phyloP scores from a whole-genome alignment of 2,113 vertebrate species.

The Thinocorus orbignyianus region DNA sequence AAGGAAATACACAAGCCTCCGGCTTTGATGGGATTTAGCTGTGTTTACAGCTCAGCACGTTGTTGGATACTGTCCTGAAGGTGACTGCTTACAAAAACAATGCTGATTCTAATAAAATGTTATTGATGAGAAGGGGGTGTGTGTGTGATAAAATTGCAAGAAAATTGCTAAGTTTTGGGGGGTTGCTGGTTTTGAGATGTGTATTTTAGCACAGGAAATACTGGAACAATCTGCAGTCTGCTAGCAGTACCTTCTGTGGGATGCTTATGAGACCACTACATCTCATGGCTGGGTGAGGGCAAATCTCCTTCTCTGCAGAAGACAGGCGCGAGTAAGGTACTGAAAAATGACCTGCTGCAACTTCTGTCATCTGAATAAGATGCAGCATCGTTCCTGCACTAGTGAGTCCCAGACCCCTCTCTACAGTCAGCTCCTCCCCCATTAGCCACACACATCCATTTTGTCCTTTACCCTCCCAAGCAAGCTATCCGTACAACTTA shows the following conservation, averaged over 20 bases:
- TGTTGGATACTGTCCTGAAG: background rate
- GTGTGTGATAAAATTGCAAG: background rate
- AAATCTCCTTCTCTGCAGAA: background rate
- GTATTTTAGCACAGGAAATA: background rate
- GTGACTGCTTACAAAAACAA: background rate
- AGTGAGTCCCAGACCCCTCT: background rate
- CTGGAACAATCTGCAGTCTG: background rate
- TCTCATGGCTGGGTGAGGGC: background rate
- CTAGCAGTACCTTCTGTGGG: background rate
- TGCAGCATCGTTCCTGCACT: background rate
- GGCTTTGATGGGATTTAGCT: background rate
- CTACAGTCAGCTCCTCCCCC: background rate
- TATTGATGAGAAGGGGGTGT: background rate
- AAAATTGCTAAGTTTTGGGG: background rate
- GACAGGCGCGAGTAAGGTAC: accelerated
- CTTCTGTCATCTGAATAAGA: background rate
- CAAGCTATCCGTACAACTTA: background rate
- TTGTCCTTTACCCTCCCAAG: background rate
- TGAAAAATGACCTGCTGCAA: background rate
- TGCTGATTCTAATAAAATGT: background rate
- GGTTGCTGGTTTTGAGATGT: background rate
- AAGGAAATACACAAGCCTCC: background rate
- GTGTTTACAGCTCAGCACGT: background rate
- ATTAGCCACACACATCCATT: background rate
- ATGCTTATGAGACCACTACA: background rate